Evolutionary conservation across 1,140 invertebrate genomes (phyloP).

Genomic region (silkworm (Bombyx mori)): ASM3026992v2 NC_085132.1:6152501-6153000

Average conservation of each 20-base stretch:
- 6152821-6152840: neutral
- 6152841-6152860: neutral
- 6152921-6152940: slow-evolving; percentile 20
- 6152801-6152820: neutral
- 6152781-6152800: neutral
- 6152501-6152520: too few species aligned
- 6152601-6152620: too few species aligned
- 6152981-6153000: slow-evolving; percentile 39
- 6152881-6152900: slow-evolving; percentile 23
- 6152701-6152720: too few species aligned
- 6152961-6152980: slow-evolving; percentile 43
- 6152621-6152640: too few species aligned
- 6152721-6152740: neutral
- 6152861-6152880: slow-evolving; percentile 41
- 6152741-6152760: neutral
- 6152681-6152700: too few species aligned
- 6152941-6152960: slow-evolving; percentile 46
- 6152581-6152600: too few species aligned
- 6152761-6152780: neutral
- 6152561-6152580: too few species aligned
- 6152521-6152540: too few species aligned
- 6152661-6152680: too few species aligned
- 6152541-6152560: too few species aligned
- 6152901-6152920: slow-evolving; percentile 13
- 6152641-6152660: too few species aligned